Evolutionary conservation across 2,797 vertebrate species (phyloP), one percentile per base, ranked within the genome.

Genomic region (Sphenodon punctatus): DNA sequence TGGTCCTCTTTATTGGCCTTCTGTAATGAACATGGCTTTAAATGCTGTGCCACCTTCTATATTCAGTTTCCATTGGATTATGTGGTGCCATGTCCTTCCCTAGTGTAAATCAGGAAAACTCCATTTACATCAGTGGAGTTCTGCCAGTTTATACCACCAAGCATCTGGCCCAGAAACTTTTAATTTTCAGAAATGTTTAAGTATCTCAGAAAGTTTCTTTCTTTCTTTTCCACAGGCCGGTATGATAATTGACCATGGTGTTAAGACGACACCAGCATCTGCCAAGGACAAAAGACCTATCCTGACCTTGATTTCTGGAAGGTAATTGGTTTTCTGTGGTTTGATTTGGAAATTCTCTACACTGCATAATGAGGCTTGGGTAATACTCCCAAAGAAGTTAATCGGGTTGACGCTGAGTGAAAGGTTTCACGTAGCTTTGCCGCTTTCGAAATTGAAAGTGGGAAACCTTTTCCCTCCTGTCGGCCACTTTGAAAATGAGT

Each of bases 171-270:
- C 72, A 51, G 53, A 80, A 39, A 15, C 65, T 8, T 20, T 12
- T 20, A 63, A 73, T 27, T 49, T 11, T 72, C n/a, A 20, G 63
- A 34, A 67, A 16, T 61, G 17, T 38, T 19, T 25, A 64, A 32
- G 69, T 12, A 2, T 38, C 15, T 13, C 8, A 9, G 75, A 59
- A 58, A 75, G 56, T 9, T 30, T 27, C n/a, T 17, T 56, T 73
- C 53, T 6, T 80, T 4, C 80, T 69, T 83, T 51, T 56, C 65
- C 58, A 12, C 83, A 99, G 98, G 98, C 98, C 51, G 98, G 98
- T 77, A 97, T 99, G 97, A 99, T 99, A 68, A 97, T 99, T 1
- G 98, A 99, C 92, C 97, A 99, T 0, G 98, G 98, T 0, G 98
- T 99, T 15, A 99, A 99, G 93, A 99, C 98, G 1, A 98, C 98